Percentiles rank a stretch among this genome's conserved stretches.
Evolutionary conservation across 2,888 invertebrate species (phyloP).

Genomic region (Caenorhabditis afra): DNA sequence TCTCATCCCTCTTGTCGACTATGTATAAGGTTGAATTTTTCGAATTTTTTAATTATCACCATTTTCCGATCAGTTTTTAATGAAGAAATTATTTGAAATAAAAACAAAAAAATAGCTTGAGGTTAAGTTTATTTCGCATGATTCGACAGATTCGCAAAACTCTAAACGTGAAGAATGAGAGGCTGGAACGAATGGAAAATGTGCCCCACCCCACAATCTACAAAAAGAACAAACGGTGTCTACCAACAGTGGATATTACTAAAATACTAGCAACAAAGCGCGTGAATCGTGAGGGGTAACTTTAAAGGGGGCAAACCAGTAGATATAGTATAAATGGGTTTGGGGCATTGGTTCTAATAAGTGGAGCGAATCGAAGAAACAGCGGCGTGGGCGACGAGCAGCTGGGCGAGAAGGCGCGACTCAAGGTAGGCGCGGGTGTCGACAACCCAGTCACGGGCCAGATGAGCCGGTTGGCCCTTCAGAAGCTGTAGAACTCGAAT

Average conservation of each 20-base stretch:
- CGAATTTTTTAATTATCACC: too few species aligned
- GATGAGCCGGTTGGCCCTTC: constrained; percentile 88
- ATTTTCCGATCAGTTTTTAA: too few species aligned
- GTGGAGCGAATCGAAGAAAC: constrained; percentile 83
- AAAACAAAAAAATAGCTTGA: too few species aligned
- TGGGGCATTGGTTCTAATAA: constrained; percentile 66
- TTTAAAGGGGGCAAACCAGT: constrained; percentile 40
- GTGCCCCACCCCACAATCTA: constrained; percentile 38
- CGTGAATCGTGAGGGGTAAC: constrained; percentile 22
- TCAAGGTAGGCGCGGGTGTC: constrained; percentile 83
- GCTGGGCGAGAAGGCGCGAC: constrained; percentile 86
- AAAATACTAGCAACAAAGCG: constrained; percentile 48
- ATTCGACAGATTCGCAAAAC: constrained; percentile 22
- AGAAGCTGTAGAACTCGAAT: constrained; percentile 87
- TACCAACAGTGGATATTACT: background rate
- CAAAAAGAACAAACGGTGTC: background rate
- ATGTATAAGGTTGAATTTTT: too few species aligned
- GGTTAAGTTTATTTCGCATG: too few species aligned
- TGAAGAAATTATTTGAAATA: too few species aligned
- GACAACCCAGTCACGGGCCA: constrained; percentile 91
- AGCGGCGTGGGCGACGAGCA: constrained; percentile 91
- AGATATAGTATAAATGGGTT: constrained; percentile 31
- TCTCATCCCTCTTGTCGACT: too few species aligned
- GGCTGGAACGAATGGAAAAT: constrained; percentile 18
- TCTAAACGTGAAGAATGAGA: constrained; percentile 7